Base-by-base conservation (phyloP, 2,113 vertebrate genomes). In the Lophotis ruficrista region DNA sequence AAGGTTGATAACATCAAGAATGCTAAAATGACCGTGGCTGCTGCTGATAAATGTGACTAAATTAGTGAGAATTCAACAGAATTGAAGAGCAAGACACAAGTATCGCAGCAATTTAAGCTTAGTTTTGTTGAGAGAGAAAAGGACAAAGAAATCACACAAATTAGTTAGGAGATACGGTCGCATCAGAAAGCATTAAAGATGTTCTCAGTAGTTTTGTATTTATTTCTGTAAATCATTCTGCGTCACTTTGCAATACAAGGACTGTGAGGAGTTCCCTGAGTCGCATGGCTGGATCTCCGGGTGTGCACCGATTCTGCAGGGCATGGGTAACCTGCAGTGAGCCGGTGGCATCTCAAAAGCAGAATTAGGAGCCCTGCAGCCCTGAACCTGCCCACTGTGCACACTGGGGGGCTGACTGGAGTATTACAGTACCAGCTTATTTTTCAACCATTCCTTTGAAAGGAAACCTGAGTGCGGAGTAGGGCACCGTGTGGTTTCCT, bases 281-380 rank as follows among this genome's bases (percentile, higher is more conserved):
- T 1, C 0, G 0, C 13, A 6, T 2, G n/a, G 51, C 16, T 1
- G 5, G 31, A 27, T 68, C 25, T 18, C 37, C 23, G 25, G 28
- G 47, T 16, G 6, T 0, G 2, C 12, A n/a, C 17, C 1, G 2
- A 20, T 24, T 30, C 31, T 33, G 22, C 80, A 50, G 22, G 57
- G 71, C 0, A 0, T 0, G 1, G 41, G 30, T 47, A n/a, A 58
- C 86, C 75, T 2, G 10, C 3, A 14, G 68, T 4, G 66, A 58
- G 51, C n/a, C 10, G 41, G 33, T 0, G 6, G 37, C 47, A 48
- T 28, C 90, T 41, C 70, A 50, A 37, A 53, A 75, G 60, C 41
- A 58, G 80, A 60, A n/a, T 1, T 4, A n/a, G 33, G 72, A 65
- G 25, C 24, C 35, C 41, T 20, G 19, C 53, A 28, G 56, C 27